Evolutionary conservation across 1,140 invertebrate genomes (phyloP), one percentile per base, ranked within the genome.

Genomic region (Drosophila sp.): DNA sequence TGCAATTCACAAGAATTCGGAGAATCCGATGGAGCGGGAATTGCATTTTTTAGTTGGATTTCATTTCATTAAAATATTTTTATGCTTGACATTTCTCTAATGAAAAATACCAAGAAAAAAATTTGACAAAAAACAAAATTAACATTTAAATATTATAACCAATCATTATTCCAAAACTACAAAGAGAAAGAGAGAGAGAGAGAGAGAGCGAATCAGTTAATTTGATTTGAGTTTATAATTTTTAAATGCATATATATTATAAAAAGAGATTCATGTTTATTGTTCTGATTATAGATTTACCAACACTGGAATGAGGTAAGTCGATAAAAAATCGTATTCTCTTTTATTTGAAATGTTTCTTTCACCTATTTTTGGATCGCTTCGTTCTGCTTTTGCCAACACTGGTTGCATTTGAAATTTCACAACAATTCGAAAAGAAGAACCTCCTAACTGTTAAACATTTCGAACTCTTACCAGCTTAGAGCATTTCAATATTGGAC

Each of bases 401-500:
- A 30, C 30, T 30, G 30, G 4, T 4, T 30, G 30, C 2, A 2
- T 30, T 2, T 30, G 30, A 30, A 30, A 30, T 30, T 30, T 30
- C 30, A 4, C 30, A 30, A 30, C 30, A 30, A 30, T 30, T 30
- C 4, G 4, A 30, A 4, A 30, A 17, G 0, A 32, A 17, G 17
- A 17, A 17, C 17, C 17, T 17, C 17, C 17, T 17, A 17, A 17
- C 0, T 7, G 4, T 7, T 6, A 6, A 5, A 35, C 3, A 5
- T 35, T 6, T 6, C 10, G 4, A 29, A 33, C n/a, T 11, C 65
- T 32, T 38, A 72, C 66, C 79, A 71, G 65, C 70, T 90, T 92
- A 92, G 61, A 92, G 91, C 81, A 92, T 91, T 60, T 92, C 91
- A 66, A 89, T 80, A 63, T 92, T 92, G 70, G 91, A 92, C 44